These are phyloP conservation scores for Arizona elegans DNA, from an alignment of 2,113 vertebrate genomes.

Conservation along the genomic window DNA sequence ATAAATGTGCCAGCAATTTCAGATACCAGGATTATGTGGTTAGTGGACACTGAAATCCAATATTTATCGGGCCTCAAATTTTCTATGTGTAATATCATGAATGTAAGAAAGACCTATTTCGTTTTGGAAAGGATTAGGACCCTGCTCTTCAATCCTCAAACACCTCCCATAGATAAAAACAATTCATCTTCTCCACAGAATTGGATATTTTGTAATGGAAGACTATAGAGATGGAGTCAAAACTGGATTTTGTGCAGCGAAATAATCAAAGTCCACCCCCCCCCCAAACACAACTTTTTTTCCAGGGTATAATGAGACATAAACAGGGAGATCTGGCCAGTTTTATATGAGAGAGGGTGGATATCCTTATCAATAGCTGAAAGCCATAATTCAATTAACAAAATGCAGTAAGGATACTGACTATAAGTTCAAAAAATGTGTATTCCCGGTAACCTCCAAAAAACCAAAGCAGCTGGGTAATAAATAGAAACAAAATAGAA, in stretches of 20 bases:
- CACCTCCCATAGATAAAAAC: neutral
- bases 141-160: neutral
- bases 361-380: neutral
- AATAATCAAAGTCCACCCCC: neutral
- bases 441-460: neutral
- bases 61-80: neutral
- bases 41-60: neutral
- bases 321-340: neutral
- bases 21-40: neutral
- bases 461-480: neutral
- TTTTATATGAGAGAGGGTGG: neutral
- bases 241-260: neutral
- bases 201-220: neutral
- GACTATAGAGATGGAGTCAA: neutral
- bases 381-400: neutral
- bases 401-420: neutral
- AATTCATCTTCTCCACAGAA: neutral
- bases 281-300: neutral
- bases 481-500: neutral
- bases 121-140: neutral
- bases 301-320: neutral
- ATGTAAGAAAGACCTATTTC: neutral
- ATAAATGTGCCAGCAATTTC: neutral
- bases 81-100: neutral
- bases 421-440: neutral